Percentiles rank a stretch among this genome's conserved stretches.
Evolutionary conservation across 2,113 vertebrate genomes (phyloP).

Genomic region (Ptyas mucosa): DNA sequence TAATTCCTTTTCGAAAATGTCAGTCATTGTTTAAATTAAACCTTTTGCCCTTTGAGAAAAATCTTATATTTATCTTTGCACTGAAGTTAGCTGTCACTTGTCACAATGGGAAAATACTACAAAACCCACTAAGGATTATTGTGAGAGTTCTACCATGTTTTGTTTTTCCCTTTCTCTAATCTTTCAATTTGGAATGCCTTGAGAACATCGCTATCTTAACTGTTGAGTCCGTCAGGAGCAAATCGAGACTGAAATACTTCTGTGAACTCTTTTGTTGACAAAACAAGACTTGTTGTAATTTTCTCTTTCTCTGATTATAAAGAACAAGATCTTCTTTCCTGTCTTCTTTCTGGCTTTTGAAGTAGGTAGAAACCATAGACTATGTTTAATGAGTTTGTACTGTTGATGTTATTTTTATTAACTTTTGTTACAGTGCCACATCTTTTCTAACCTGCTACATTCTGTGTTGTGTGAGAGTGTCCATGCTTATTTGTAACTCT

Average conservation of each 20-base stretch:
- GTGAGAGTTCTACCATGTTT: constrained; percentile 6
- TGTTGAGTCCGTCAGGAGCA: constrained; percentile 53
- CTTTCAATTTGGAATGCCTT: constrained; percentile 19
- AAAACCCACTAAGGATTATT: background rate
- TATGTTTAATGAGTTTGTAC: constrained; percentile 47
- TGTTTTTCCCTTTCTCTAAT: background rate
- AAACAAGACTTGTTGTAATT: constrained; percentile 73
- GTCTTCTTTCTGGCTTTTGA: constrained; percentile 54
- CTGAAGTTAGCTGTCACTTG: background rate
- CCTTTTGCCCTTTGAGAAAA: background rate
- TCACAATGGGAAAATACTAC: background rate
- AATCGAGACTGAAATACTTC: constrained; percentile 36
- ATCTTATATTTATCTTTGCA: background rate
- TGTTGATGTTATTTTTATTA: constrained; percentile 69
- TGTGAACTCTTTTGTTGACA: constrained; percentile 66
- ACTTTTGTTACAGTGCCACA: constrained; percentile 25
- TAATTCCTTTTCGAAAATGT: background rate
- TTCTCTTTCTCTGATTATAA: constrained; percentile 73
- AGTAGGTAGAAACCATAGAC: constrained; percentile 68
- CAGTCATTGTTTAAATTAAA: background rate
- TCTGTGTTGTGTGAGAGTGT: constrained; percentile 37
- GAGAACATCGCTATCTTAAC: constrained; percentile 2
- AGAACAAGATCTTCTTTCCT: constrained; percentile 75
- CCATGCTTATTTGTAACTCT: constrained; percentile 56
- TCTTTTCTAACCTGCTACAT: constrained; percentile 13